Percentiles rank a stretch among this genome's conserved stretches.
These are phyloP conservation scores for Norana najaformis DNA, from an alignment of 2,888 invertebrate species.

Conservation along the genomic window DNA sequence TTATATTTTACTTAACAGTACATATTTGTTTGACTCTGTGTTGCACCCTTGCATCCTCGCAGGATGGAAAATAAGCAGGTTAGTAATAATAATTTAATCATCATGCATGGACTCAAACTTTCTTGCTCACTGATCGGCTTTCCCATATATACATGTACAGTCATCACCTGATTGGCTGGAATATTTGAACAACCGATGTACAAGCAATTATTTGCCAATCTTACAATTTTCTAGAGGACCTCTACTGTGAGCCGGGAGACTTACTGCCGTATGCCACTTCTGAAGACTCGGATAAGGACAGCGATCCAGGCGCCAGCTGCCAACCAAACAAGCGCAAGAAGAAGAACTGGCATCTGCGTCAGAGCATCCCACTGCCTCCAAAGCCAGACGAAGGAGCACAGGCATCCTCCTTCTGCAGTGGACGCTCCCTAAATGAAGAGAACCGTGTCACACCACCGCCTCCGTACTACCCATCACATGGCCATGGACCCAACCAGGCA, in stretches of 20 bases:
- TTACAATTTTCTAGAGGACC: constrained; percentile 21
- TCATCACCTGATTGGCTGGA: not conserved
- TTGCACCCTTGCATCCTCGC: not conserved
- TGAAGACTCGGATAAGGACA: constrained; percentile 34
- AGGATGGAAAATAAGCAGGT: not conserved
- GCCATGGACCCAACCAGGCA: not conserved
- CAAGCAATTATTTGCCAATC: not conserved
- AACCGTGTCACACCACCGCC: constrained; percentile 14
- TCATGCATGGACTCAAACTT: not conserved
- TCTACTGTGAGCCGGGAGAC: constrained; percentile 30
- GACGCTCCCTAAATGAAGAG: not conserved
- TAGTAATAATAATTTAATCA: not conserved
- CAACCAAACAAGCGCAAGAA: not conserved
- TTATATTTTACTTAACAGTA: too few species aligned
- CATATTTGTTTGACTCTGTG: not conserved
- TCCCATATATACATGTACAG: not conserved
- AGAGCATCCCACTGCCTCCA: constrained; percentile 22
- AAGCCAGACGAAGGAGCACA: constrained; percentile 16
- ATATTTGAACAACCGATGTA: not conserved
- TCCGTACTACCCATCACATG: not conserved
- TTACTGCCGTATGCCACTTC: constrained; percentile 31
- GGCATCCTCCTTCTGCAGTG: not conserved
- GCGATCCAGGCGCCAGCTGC: constrained; percentile 16
- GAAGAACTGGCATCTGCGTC: constrained; percentile 17
- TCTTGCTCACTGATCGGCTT: not conserved